Percentiles rank a stretch among this genome's conserved stretches.
Evolutionary conservation across 2,888 invertebrate genomes (phyloP).

Genomic region (Lasioglossum pauxillum): DNA sequence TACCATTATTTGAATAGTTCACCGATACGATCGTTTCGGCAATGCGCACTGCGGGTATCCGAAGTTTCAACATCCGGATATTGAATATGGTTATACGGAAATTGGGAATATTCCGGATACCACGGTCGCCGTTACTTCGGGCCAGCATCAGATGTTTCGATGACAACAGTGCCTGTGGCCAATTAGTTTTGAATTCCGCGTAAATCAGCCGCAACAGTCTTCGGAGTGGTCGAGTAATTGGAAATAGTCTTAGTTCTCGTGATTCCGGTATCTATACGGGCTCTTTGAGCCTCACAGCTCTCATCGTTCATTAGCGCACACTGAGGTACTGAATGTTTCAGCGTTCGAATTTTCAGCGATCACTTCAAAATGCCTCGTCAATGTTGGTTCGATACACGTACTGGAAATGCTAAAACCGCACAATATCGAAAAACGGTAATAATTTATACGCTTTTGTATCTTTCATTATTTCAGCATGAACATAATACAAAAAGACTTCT

Average conservation of each 20-base stretch:
- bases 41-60: slow-evolving; percentile 65
- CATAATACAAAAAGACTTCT: neutral
- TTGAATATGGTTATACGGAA: slow-evolving; percentile 69
- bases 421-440: no score
- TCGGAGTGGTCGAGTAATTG: slow-evolving; percentile 36
- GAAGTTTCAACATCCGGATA: slow-evolving; percentile 68
- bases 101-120: slow-evolving; percentile 58
- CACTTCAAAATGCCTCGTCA: neutral
- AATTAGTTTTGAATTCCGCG: slow-evolving; percentile 59
- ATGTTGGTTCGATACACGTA: neutral
- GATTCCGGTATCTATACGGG: neutral
- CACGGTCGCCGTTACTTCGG: slow-evolving; percentile 57
- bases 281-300: neutral
- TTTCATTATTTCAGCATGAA: neutral
- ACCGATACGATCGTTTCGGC: slow-evolving; percentile 67
- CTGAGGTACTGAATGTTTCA: neutral
- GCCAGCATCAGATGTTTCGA: slow-evolving; percentile 59
- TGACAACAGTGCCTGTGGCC: slow-evolving; percentile 54
- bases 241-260: slow-evolving; percentile 13
- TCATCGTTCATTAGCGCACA: neutral
- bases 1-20: slow-evolving; percentile 70
- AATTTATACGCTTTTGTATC: neutral
- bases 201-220: slow-evolving; percentile 35
- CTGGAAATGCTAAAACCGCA: neutral
- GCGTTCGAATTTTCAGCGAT: slow-evolving; percentile 28